phyloP scores from a whole-genome alignment of 2,113 vertebrate genomes.

The Oxygymnocypris stewartii region DNA sequence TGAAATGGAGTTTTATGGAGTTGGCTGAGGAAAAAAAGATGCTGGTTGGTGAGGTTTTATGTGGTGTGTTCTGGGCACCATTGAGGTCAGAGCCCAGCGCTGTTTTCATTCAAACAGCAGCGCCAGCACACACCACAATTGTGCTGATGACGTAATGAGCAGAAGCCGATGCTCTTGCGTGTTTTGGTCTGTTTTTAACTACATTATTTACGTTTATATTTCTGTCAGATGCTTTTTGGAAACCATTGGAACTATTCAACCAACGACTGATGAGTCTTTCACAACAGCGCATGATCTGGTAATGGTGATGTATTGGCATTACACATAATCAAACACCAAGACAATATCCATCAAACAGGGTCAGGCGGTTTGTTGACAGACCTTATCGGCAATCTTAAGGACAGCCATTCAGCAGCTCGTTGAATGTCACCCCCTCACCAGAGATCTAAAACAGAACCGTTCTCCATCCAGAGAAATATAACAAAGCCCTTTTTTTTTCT shows the following conservation, averaged over 20 bases:
- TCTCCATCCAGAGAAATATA: constrained; percentile 25
- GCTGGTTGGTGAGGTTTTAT: constrained; percentile 50
- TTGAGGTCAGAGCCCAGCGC: constrained; percentile 32
- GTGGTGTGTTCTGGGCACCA: constrained; percentile 45
- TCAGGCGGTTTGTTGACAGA: constrained; percentile 30
- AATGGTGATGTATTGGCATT: constrained; percentile 16
- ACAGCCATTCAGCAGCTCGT: constrained; percentile 29
- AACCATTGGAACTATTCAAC: neutral
- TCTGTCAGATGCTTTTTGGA: neutral
- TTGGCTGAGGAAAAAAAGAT: constrained; percentile 42
- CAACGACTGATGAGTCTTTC: neutral
- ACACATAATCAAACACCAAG: constrained; percentile 30
- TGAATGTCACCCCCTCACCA: constrained; percentile 1
- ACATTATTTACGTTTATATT: constrained; percentile 24
- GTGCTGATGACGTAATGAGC: constrained; percentile 29
- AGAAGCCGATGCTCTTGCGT: neutral
- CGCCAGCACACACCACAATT: constrained; percentile 32
- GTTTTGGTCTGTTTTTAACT: constrained; percentile 23
- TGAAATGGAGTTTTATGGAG: constrained; percentile 58
- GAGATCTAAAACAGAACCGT: constrained; percentile 24
- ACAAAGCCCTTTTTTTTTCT: constrained; percentile 44
- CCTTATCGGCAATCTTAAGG: constrained; percentile 27
- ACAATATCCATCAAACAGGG: constrained; percentile 17
- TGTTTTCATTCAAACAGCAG: constrained; percentile 31
- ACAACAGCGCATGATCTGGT: constrained; percentile 7